Evolutionary conservation across 2,113 vertebrate species (phyloP).

Genomic region (Phylloscopus trochiloides): DNA sequence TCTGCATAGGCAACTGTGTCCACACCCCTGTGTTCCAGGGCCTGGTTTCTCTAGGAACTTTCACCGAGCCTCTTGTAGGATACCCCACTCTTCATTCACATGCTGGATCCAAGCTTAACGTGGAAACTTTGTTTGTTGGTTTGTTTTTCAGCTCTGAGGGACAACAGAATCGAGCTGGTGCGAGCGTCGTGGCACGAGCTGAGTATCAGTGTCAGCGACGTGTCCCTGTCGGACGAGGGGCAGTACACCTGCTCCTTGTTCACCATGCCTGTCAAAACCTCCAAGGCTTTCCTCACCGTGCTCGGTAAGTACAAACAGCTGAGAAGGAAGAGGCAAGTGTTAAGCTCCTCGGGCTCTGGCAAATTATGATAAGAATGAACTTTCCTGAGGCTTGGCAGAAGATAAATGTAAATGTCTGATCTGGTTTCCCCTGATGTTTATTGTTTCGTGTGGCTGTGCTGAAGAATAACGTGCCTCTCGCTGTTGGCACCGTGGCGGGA

Average conservation of each 20-base stretch:
- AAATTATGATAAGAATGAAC: constrained; percentile 2
- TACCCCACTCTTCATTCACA: not conserved
- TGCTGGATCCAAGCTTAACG: not conserved
- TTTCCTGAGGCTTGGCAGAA: not conserved
- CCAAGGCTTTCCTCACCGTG: constrained; percentile 96
- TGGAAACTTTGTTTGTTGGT: not conserved
- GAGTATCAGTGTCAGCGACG: constrained; percentile 92
- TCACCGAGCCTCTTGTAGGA: not conserved
- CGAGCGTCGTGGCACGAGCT: constrained; percentile 92
- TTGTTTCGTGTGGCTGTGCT: not conserved
- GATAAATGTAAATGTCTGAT: not conserved
- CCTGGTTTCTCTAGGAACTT: not conserved
- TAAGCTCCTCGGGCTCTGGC: not conserved
- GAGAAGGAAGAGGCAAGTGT: not conserved
- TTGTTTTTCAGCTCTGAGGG: constrained; percentile 84
- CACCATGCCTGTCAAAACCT: constrained; percentile 98
- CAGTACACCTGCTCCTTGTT: constrained; percentile 98
- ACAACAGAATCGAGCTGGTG: constrained; percentile 95
- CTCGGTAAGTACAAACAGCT: constrained; percentile 80
- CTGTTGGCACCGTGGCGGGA: not conserved
- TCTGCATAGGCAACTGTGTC: not conserved
- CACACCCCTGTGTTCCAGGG: not conserved
- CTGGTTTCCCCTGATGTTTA: not conserved
- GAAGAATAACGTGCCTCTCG: not conserved
- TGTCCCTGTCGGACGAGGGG: constrained; percentile 93